phyloP scores from a whole-genome alignment of 2,797 vertebrate species.

The Alcedo atthis region DNA sequence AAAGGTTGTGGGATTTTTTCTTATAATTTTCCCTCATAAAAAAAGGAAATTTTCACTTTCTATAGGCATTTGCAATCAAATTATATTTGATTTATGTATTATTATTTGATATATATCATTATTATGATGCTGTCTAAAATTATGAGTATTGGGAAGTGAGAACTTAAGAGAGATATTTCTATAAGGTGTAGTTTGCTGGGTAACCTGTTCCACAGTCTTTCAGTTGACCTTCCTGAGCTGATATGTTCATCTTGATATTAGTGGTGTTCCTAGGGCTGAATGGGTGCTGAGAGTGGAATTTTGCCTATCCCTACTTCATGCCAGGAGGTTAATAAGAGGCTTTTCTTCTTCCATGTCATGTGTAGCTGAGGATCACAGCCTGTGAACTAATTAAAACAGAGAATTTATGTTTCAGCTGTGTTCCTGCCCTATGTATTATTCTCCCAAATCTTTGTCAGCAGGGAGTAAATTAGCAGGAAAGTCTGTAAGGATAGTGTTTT shows the following conservation, averaged over 20 bases:
- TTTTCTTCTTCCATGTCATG: neutral
- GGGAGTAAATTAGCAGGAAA: neutral
- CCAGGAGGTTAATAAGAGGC: neutral
- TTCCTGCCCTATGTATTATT: neutral
- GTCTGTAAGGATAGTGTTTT: neutral
- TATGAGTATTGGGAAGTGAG: neutral
- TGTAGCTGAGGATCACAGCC: neutral
- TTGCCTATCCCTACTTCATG: neutral
- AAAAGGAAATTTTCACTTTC: neutral
- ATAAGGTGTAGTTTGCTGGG: neutral
- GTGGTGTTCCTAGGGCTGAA: neutral
- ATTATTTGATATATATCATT: no score
- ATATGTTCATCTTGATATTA: neutral
- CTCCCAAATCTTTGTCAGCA: neutral
- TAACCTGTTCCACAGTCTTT: neutral
- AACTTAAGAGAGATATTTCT: neutral
- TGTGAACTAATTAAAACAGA: neutral
- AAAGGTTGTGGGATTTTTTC: neutral
- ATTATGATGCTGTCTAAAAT: neutral
- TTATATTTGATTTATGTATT: no score
- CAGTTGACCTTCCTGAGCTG: neutral
- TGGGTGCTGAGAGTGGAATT: neutral
- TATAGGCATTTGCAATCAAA: neutral
- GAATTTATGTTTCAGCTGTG: neutral
- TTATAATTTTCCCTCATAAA: neutral